These are phyloP conservation scores for Mimumesa dahlbomi DNA, from an alignment of 2,888 invertebrate genomes.

Conservation along the genomic window DNA sequence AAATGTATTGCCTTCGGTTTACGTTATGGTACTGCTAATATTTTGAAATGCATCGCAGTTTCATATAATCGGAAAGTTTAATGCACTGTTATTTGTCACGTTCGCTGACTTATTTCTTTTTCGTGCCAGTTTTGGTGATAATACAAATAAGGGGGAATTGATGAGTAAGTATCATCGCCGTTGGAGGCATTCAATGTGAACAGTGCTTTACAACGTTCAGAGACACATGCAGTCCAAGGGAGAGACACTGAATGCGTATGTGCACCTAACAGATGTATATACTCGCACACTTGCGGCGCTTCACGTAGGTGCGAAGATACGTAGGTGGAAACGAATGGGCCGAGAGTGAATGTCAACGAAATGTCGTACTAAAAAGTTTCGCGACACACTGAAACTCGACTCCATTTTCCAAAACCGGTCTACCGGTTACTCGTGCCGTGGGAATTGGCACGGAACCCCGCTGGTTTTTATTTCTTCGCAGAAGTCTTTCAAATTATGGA, in stretches of 20 bases:
- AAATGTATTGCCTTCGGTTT: background rate
- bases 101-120: background rate
- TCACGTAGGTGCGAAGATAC: conserved; percentile 54
- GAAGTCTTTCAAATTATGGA: conserved; percentile 40
- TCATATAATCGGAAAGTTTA: background rate
- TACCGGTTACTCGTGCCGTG: conserved; percentile 53
- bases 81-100: background rate
- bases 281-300: conserved; percentile 32
- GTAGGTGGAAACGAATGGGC: conserved; percentile 60
- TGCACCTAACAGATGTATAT: conserved; percentile 30
- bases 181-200: conserved; percentile 29
- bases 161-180: conserved; percentile 3
- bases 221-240: conserved; percentile 17
- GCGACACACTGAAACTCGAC: conserved; percentile 53
- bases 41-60: background rate
- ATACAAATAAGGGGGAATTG: background rate
- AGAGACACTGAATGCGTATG: conserved; percentile 14
- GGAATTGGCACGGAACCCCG: conserved; percentile 56
- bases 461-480: conserved; percentile 39
- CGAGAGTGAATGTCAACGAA: conserved; percentile 65
- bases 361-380: conserved; percentile 55
- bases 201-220: conserved; percentile 36
- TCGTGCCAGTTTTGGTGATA: too few species aligned
- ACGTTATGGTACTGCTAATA: background rate
- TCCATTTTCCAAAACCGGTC: conserved; percentile 64